phyloP scores from a whole-genome alignment of 2,113 vertebrate genomes.

The Thamnaconus septentrionalis region DNA sequence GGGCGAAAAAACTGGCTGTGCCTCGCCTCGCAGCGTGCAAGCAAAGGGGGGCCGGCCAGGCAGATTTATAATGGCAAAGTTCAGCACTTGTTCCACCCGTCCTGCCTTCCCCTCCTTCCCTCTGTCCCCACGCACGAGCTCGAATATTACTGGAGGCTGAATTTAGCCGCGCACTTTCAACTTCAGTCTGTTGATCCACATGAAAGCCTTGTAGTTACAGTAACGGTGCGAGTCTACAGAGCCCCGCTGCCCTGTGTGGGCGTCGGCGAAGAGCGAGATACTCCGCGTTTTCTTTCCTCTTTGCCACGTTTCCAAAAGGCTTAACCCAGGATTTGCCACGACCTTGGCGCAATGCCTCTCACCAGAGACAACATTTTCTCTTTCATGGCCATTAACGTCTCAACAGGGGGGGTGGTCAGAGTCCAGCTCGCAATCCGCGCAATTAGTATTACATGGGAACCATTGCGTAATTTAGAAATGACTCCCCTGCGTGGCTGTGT shows the following conservation, averaged over 20 bases:
- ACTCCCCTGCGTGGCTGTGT: not conserved
- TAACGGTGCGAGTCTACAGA: constrained; percentile 23
- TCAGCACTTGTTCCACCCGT: constrained; percentile 54
- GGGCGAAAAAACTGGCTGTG: constrained; percentile 31
- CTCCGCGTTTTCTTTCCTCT: constrained; percentile 37
- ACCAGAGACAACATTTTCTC: constrained; percentile 12
- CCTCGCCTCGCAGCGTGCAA: constrained; percentile 43
- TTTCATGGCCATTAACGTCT: constrained; percentile 19
- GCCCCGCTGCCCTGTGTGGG: constrained; percentile 23
- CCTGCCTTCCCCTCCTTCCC: constrained; percentile 24
- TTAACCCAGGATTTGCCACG: constrained; percentile 27
- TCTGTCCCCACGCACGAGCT: constrained; percentile 52
- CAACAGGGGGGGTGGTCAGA: constrained; percentile 17
- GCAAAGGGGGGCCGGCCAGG: constrained; percentile 28
- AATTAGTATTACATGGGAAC: constrained; percentile 37
- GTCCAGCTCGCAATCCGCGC: too few species aligned
- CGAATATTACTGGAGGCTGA: constrained; percentile 43
- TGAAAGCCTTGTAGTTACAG: constrained; percentile 4
- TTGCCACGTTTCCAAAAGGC: constrained; percentile 17
- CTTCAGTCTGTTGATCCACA: constrained; percentile 38
- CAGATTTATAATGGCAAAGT: constrained; percentile 72
- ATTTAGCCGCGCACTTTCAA: constrained; percentile 44
- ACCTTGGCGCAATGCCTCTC: constrained; percentile 8
- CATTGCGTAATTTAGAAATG: constrained; percentile 16
- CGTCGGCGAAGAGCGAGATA: constrained; percentile 25